Evolutionary conservation across 2,888 invertebrate genomes (phyloP).

Genomic region (Pyralis farinalis): DNA sequence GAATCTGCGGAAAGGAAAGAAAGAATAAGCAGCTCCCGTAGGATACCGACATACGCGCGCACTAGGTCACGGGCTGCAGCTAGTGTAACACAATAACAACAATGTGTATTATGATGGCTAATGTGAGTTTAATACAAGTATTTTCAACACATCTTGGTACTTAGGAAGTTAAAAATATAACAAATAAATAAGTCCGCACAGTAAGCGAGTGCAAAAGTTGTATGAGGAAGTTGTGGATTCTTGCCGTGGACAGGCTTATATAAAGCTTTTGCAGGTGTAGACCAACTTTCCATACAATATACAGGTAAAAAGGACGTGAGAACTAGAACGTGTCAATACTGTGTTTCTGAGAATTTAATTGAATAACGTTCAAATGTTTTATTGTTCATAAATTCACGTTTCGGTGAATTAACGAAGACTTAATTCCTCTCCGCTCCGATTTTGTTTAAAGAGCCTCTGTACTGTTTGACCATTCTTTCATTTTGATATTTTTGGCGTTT

Average conservation of each 20-base stretch:
- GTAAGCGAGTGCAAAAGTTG: constrained; percentile 44
- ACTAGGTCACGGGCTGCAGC: too few relatives aligned
- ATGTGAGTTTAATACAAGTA: constrained; percentile 8
- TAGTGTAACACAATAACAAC: too few relatives aligned
- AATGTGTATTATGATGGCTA: too few relatives aligned
- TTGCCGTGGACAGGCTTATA: constrained; percentile 44
- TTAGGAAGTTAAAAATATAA: constrained; percentile 35
- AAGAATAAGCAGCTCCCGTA: too few relatives aligned
- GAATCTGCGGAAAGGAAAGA: too few relatives aligned
- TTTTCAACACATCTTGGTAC: constrained; percentile 27
- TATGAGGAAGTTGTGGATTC: constrained; percentile 44
- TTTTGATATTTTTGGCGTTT: neutral
- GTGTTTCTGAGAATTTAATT: neutral
- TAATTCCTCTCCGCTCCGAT: constrained; percentile 13
- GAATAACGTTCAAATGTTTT: constrained; percentile 6
- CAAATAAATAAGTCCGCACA: constrained; percentile 37
- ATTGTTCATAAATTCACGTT: constrained; percentile 7
- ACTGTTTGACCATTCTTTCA: neutral
- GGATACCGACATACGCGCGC: too few relatives aligned
- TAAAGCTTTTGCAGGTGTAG: constrained; percentile 57
- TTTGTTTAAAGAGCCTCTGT: constrained; percentile 17
- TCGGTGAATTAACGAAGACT: constrained; percentile 4
- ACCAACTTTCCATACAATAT: constrained; percentile 47
- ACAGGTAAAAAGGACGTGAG: constrained; percentile 44
- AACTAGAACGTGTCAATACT: constrained; percentile 30